These are phyloP conservation scores for Norana najaformis DNA, from an alignment of 2,888 invertebrate species.

Conservation along the genomic window DNA sequence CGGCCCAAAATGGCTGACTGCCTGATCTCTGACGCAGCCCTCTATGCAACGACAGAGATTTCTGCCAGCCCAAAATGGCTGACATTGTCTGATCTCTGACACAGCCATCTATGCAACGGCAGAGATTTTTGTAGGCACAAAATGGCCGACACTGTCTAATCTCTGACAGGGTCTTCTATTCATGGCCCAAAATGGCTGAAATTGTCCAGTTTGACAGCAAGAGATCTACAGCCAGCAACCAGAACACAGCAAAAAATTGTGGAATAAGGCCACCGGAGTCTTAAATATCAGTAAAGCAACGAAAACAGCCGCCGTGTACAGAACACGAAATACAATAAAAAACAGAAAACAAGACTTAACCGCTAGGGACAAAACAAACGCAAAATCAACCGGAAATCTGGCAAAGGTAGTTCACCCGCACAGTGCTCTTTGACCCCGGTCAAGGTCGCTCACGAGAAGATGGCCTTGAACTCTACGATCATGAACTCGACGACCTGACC, in stretches of 20 bases:
- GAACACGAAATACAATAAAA: background rate
- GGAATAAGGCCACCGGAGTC: background rate
- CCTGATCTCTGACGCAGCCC: background rate
- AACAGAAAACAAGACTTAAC: background rate
- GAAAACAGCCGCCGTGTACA: background rate
- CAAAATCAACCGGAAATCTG: background rate
- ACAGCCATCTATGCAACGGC: background rate
- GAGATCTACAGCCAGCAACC: background rate
- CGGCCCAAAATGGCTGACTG: background rate
- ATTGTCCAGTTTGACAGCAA: background rate
- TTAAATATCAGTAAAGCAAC: background rate
- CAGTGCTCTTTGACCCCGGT: background rate
- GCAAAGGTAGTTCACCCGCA: background rate
- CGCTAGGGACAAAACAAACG: background rate
- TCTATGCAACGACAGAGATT: background rate
- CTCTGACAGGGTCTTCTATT: background rate
- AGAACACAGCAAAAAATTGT: background rate
- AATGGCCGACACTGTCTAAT: background rate
- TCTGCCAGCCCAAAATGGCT: background rate
- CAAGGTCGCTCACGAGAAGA: slow-evolving; percentile 34
- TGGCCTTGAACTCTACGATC: slow-evolving; percentile 36
- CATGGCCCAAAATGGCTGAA: background rate
- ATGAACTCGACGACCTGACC: slow-evolving; percentile 79
- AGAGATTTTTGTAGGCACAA: background rate
- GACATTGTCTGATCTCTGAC: background rate